phyloP scores from a whole-genome alignment of 2,113 vertebrate genomes.

The Rattus rattus region DNA sequence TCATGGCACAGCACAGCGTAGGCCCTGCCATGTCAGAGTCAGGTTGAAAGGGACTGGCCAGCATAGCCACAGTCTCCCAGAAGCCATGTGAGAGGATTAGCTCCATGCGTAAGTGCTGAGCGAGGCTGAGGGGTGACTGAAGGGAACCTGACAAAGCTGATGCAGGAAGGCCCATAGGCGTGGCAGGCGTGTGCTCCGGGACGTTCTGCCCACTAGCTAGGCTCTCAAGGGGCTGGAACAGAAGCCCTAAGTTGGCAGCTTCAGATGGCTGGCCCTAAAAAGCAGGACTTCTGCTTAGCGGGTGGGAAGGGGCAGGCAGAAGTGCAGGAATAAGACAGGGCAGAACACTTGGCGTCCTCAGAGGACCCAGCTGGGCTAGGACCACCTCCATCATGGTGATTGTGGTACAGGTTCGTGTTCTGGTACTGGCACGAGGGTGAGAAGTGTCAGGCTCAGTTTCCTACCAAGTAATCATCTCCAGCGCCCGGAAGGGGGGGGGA shows the following conservation, averaged over 20 bases:
- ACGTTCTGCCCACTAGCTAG: neutral
- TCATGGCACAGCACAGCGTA: neutral
- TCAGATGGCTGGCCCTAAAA: neutral
- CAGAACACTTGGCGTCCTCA: neutral
- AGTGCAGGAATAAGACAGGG: neutral
- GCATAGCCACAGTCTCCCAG: neutral
- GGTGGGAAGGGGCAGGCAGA: neutral
- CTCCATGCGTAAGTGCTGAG: neutral
- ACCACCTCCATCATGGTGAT: neutral
- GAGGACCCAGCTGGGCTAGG: neutral
- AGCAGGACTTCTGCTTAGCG: neutral
- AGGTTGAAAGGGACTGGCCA: neutral
- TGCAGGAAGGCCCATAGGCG: neutral
- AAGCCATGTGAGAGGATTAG: neutral
- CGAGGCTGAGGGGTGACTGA: too few relatives aligned
- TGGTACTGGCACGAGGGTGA: accelerated
- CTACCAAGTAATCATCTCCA: accelerated
- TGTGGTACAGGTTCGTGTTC: too few relatives aligned
- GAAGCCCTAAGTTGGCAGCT: neutral
- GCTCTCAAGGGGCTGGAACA: neutral
- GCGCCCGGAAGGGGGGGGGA: neutral
- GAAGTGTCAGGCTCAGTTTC: neutral
- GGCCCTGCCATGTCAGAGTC: neutral
- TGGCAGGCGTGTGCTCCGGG: neutral
- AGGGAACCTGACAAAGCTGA: neutral